phyloP scores from a whole-genome alignment of 2,113 vertebrate species.

The Thamnophis sirtalis region DNA sequence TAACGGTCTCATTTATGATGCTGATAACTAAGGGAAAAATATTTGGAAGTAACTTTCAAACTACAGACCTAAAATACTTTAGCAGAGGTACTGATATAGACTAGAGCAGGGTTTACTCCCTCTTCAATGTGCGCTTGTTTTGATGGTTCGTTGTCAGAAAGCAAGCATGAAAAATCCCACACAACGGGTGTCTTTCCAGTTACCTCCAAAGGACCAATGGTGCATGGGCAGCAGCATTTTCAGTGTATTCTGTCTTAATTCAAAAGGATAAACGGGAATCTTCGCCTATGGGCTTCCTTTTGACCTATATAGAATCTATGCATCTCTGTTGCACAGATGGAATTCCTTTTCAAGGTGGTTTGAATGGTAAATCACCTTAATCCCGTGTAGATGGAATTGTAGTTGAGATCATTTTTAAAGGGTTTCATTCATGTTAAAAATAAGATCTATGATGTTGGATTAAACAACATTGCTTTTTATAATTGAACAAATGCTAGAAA shows the following conservation, averaged over 20 bases:
- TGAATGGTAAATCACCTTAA: neutral
- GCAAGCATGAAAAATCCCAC: neutral
- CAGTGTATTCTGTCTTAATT: neutral
- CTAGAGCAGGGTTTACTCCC: neutral
- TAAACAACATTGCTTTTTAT: neutral
- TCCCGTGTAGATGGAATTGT: neutral
- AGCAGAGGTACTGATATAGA: neutral
- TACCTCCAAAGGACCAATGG: neutral
- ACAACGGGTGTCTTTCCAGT: neutral
- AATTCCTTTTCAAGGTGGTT: neutral
- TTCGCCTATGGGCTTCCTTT: neutral
- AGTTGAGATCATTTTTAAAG: too few species aligned
- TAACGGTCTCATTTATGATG: neutral
- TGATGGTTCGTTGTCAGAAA: neutral
- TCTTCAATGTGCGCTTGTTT: neutral
- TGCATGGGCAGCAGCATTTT: neutral
- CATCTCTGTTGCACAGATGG: neutral
- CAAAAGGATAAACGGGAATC: neutral
- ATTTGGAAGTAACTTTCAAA: neutral
- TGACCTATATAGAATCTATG: neutral
- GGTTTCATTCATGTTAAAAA: neutral
- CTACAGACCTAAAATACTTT: neutral
- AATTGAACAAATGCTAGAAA: neutral
- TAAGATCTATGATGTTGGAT: neutral
- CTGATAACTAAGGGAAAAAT: neutral